A percentile compares a stretch with the other conserved stretches of the same genome.
These are phyloP conservation scores for Nemotelus pantherinus DNA, from an alignment of 2,888 invertebrate genomes.

Conservation along the genomic window DNA sequence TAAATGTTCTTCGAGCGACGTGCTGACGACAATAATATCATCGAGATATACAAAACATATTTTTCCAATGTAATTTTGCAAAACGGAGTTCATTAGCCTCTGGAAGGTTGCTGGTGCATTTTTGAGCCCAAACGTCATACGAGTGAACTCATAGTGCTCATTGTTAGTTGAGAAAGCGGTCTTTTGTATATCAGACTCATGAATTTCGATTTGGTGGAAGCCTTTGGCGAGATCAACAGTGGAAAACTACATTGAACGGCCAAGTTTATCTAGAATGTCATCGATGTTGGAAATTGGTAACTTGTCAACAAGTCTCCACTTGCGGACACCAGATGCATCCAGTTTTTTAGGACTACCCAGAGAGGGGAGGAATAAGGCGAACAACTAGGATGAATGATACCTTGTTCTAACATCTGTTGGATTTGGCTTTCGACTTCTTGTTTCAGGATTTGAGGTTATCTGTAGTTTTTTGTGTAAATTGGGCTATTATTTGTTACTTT, in stretches of 20 bases:
- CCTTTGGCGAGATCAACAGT: constrained; percentile 56
- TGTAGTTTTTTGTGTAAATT: constrained; percentile 16
- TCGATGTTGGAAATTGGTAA: too few species aligned
- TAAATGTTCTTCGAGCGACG: constrained; percentile 6
- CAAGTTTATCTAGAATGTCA: too few species aligned
- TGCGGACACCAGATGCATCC: constrained; percentile 23
- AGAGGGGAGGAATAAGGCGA: too few species aligned
- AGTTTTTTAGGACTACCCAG: constrained; percentile 12
- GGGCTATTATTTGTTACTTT: constrained; percentile 29
- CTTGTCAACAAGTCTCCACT: constrained; percentile 53
- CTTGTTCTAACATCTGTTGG: constrained; percentile 49
- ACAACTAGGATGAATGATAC: constrained; percentile 52
- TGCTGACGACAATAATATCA: neutral
- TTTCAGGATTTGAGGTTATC: constrained; percentile 40
- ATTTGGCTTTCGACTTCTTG: constrained; percentile 25
- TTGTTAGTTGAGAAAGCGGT: constrained; percentile 51
- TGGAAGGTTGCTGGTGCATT: constrained; percentile 50
- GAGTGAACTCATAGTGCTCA: constrained; percentile 49
- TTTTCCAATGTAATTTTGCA: too few species aligned
- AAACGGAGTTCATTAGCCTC: constrained; percentile 9
- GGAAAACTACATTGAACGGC: too few species aligned
- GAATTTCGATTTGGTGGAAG: constrained; percentile 57
- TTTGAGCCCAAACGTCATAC: constrained; percentile 48
- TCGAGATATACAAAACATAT: constrained; percentile 19
- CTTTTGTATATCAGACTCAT: constrained; percentile 50